These are phyloP conservation scores for Apotomis capreana DNA, from an alignment of 2,888 invertebrate species.

Conservation along the genomic window DNA sequence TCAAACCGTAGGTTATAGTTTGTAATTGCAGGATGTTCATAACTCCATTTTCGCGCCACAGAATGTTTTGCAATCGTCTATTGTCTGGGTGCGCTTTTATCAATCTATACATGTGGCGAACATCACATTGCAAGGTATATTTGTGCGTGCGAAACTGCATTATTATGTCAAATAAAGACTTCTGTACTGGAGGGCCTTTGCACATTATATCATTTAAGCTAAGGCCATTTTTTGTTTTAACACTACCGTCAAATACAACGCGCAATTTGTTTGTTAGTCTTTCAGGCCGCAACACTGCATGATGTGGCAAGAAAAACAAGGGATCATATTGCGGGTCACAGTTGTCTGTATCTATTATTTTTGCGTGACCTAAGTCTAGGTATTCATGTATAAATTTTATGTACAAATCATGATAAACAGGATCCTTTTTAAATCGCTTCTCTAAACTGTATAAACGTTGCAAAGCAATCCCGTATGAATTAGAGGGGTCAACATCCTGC, in stretches of 20 bases:
- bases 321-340: conserved; percentile 25
- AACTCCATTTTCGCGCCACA: background rate
- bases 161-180: too few relatives aligned
- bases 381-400: background rate
- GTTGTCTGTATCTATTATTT: conserved; percentile 22
- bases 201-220: conserved; percentile 12
- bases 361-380: conserved; percentile 17
- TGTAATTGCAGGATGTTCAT: conserved; percentile 7
- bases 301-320: conserved; percentile 13
- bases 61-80: conserved; percentile 5
- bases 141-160: too few relatives aligned
- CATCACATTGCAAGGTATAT: too few relatives aligned
- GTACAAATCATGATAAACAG: too few relatives aligned
- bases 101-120: conserved; percentile 9
- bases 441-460: background rate
- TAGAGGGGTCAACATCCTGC: conserved; percentile 7
- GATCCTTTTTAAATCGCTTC: too few relatives aligned
- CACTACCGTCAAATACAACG: conserved; percentile 17
- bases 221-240: too few relatives aligned
- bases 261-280: conserved; percentile 11
- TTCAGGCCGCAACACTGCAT: conserved; percentile 22
- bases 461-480: conserved; percentile 15
- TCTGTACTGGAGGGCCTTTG: conserved; percentile 19
- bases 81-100: background rate
- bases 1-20: background rate